Evolutionary conservation across 2,113 vertebrate species (phyloP).

Genomic region (Rhabdomys dilectus): DNA sequence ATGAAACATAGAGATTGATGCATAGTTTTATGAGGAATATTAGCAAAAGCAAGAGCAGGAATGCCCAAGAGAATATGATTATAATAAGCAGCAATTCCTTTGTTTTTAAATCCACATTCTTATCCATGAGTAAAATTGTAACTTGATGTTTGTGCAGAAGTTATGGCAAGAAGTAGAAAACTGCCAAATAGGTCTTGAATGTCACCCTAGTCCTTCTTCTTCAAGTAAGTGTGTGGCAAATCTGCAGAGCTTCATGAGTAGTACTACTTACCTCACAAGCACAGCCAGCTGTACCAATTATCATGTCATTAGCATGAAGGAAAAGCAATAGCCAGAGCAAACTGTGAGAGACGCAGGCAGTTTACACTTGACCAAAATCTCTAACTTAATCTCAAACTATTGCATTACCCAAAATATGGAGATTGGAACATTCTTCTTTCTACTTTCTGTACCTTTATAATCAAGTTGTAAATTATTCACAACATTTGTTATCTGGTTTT

Average conservation of each 20-base stretch:
- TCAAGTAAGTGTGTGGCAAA: neutral
- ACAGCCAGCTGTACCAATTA: slow-evolving; percentile 9
- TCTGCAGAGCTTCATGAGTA: neutral
- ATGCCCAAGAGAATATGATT: neutral
- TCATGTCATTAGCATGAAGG: slow-evolving; percentile 37
- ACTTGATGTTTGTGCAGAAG: neutral
- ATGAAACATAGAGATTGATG: neutral
- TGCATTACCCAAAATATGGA: neutral
- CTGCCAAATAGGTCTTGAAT: neutral
- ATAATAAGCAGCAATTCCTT: neutral
- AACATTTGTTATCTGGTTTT: neutral
- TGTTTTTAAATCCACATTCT: neutral
- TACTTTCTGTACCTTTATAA: neutral
- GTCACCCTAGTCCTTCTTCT: neutral
- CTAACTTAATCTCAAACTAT: neutral
- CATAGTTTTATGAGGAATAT: slow-evolving; percentile 38
- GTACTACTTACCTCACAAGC: neutral
- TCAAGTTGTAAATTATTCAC: neutral
- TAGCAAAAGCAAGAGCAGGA: neutral
- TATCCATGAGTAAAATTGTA: neutral
- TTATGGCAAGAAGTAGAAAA: neutral
- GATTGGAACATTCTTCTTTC: neutral
- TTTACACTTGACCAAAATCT: neutral
- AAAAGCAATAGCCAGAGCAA: neutral
- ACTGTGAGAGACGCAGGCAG: neutral